Evolutionary conservation across 2,888 invertebrate species (phyloP).

Genomic region (Aspidiotus rigidus): DNA sequence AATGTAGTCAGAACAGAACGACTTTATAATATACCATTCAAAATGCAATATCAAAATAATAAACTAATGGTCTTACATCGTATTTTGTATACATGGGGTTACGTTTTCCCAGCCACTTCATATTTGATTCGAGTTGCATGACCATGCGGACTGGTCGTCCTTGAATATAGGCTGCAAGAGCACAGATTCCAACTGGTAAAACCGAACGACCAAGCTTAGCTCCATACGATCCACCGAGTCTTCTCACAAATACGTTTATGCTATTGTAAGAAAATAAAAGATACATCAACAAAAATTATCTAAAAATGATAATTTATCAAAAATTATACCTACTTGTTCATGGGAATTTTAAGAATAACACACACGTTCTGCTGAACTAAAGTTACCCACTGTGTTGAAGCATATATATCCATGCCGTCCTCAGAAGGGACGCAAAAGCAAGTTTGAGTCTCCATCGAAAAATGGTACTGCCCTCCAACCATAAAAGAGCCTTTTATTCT

Average conservation of each 20-base stretch:
- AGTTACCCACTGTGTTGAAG: slow-evolving; percentile 58
- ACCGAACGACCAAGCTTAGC: slow-evolving; percentile 59
- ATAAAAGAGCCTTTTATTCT: slow-evolving; percentile 48
- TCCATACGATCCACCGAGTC: slow-evolving; percentile 75
- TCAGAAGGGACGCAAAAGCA: slow-evolving; percentile 59
- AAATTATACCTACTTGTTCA: neutral
- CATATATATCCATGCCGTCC: slow-evolving; percentile 59
- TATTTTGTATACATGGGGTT: slow-evolving; percentile 54
- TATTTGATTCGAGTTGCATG: slow-evolving; percentile 60
- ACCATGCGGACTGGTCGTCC: slow-evolving; percentile 62
- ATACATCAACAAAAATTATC: neutral
- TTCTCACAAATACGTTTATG: slow-evolving; percentile 59
- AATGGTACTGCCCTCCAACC: slow-evolving; percentile 61
- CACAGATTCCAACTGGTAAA: slow-evolving; percentile 55
- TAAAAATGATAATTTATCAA: neutral
- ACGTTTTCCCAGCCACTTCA: slow-evolving; percentile 61
- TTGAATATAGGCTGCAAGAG: slow-evolving; percentile 57
- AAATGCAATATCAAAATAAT: too few relatives aligned
- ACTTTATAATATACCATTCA: too few relatives aligned
- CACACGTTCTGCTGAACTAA: slow-evolving; percentile 52
- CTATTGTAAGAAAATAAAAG: slow-evolving; percentile 45
- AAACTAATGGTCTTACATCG: slow-evolving; percentile 46
- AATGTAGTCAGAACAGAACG: too few relatives aligned
- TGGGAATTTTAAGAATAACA: slow-evolving; percentile 44
- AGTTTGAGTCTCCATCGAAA: slow-evolving; percentile 63